Evolutionary conservation across 1,140 invertebrate species (phyloP), one percentile per base, ranked within the genome.

Genomic region (Magallana gigas): DNA sequence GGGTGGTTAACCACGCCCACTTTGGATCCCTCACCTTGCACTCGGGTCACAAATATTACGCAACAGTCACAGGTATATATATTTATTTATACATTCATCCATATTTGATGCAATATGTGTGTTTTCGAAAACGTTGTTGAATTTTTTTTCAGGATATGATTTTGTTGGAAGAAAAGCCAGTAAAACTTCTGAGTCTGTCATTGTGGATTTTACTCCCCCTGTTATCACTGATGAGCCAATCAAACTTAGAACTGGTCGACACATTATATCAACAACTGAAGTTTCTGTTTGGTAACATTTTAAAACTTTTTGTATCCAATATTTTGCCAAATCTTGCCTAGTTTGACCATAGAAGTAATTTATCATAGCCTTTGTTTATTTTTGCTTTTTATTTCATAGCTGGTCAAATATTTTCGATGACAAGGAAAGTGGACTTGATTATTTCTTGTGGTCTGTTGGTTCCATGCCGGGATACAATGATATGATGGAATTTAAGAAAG

Each of bases 361-460:
- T 48, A 0, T 48, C 36, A 48, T 5, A 48, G 3, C 36, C 36
- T 48, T 48, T 48, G 36, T 48, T 12, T 57, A 14, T 82, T 16
- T 57, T n/a, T 82, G 14, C 57, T 12, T 81, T 76, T 85, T 0
- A 16, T n/a, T 57, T 71, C 23, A 16, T 85, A 91, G 91, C 81
- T 91, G 91, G 91, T 85, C 56, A 68, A 88, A 84, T 62, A 83
- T 91, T 58, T 91, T 91, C 76, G 36, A n/a, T 64, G 91, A 91
- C 59, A 23, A 5, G 11, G 90, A 91, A 81, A 90, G 88, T 88
- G 90, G 90, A 6, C 71, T 91, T 16, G 62, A 81, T 7, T 18
- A 81, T 36, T 91, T 88, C 62, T 58, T 18, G 12, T 88, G 88
- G 84, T 84, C 89, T 18, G 57, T 91, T 18, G 91, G 91, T 12